Base-by-base conservation (phyloP, 2,113 vertebrate genomes). In the Sapayoa aenigma region DNA sequence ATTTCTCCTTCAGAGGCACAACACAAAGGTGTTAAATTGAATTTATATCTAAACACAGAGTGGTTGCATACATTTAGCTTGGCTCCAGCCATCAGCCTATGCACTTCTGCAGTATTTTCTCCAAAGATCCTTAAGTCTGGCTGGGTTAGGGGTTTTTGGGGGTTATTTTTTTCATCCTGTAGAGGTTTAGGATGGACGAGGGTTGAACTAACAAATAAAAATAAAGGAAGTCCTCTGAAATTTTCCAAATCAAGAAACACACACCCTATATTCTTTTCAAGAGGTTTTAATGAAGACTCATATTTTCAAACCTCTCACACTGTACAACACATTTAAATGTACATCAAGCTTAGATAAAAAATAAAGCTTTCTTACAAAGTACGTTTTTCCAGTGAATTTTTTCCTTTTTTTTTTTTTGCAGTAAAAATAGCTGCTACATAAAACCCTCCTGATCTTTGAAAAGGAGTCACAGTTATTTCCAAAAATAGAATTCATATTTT, bases 341-440 rank as follows among this genome's bases (percentile, higher is more conserved):
- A 97, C 96, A 89, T 21, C 81, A 93, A 96, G 95, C 95, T 88
- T 84, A 94, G 97, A 97, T 97, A 98, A 98, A 98, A 97, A 98
- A 98, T 98, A 98, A 97, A 97, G 95, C 96, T 97, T 97, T 98
- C 94, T 95, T 97, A 98, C 97, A 98, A 98, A 97, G 96, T 96
- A 96, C 81, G 5, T 94, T 97, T 97, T 95, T 96, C 97, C 98
- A 98, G 97, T 98, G 97, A 97, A 81, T 94, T 97, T 92, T 96
- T 91, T 71, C 13, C 86, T 89, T 75, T 80, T 77, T 83, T 95
- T 67, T 94, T 85, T 97, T 97, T 96, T 97, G 97, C 97, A 98
- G 98, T 98, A 98, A 98, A 98, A 98, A 98, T 98, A 98, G 97
- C 98, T 98, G 98, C 98, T 98, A 98, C 97, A 97, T 97, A 97